Evolutionary conservation across 2,113 vertebrate species (phyloP).

Genomic region (Hiodon tergisus): DNA sequence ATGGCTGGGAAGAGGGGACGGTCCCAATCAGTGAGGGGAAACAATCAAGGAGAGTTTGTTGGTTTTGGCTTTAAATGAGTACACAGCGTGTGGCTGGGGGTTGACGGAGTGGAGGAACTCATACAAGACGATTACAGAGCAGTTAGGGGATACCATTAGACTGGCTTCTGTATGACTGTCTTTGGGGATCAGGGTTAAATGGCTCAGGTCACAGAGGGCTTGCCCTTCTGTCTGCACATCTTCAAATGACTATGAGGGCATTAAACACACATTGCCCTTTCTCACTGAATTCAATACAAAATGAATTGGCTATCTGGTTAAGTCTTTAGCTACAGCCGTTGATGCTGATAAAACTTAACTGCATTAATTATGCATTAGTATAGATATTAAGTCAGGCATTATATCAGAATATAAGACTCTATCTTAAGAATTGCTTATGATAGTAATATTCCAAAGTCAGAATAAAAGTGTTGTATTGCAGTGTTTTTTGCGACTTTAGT

Average conservation of each 20-base stretch:
- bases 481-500: no score
- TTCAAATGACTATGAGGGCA: conserved; percentile 48
- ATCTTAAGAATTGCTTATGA: no score
- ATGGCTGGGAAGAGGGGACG: not conserved
- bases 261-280: conserved; percentile 36
- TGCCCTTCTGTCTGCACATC: conserved; percentile 37
- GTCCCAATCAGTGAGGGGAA: conserved; percentile 17
- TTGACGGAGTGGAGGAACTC: conserved; percentile 47
- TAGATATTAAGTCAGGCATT: no score
- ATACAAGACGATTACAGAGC: conserved; percentile 63
- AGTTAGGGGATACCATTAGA: conserved; percentile 64
- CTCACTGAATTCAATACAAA: conserved; percentile 23
- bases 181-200: conserved; percentile 68
- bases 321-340: conserved; percentile 14
- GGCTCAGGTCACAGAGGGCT: conserved; percentile 66
- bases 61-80: conserved; percentile 42
- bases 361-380: not conserved
- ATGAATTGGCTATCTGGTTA: conserved; percentile 28
- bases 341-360: not conserved
- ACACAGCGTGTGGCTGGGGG: conserved; percentile 50
- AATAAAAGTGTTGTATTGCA: no score
- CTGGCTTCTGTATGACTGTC: conserved; percentile 60
- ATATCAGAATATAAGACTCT: no score
- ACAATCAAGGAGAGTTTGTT: conserved; percentile 16
- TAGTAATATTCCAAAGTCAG: no score